Evolutionary conservation across 2,797 vertebrate genomes (phyloP), one percentile per base, ranked within the genome.

Genomic region (Aselliscus stoliczkanus): DNA sequence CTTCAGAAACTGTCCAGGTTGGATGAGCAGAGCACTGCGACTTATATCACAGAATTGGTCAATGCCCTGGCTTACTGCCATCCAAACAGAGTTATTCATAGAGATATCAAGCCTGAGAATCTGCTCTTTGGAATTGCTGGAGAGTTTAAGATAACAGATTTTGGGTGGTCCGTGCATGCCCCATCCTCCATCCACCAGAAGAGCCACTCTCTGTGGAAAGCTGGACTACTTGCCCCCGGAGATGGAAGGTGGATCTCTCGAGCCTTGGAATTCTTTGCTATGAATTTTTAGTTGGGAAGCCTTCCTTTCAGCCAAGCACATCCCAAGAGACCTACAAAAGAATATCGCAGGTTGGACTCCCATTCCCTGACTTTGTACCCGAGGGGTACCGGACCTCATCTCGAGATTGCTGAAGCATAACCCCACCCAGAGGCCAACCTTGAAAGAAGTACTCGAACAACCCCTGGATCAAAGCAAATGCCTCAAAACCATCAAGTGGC

Each of bases 241-340:
- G 98, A 99, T 99, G 99, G 95, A 99, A 99, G 90, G 99, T 99
- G 56, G 99, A 99, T 88, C 98, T 99, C 62, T 99, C 99, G 99
- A 99, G 99, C 96, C 98, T 99, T 0, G 99, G 99, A 0, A 99
- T 99, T 52, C 99, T 99, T 25, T 99, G 99, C 98, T 99, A 99
- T 0, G 99, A 99, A 97, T 99, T 99, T 95, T 97, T 99, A 56
- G 4, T 42, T 42, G 42, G n/a, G n/a, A 42, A 42, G 99, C 99
- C 99, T 0, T 99, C 99, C 0, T 99, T 99, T 96, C 99, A 99
- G 97, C 98, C 99, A 6, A 98, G 98, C 96, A 99, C 98, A 0
- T 98, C 99, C 0, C 99, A 99, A n/a, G 99, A 99, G 88, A 99
- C 99, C 0, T 99, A 99, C 92, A 98, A 98, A 94, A 99, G 98